Percentiles rank a stretch among this genome's conserved stretches.
Conservation (phyloP, 1,140 invertebrate genomes). For the Homalodisca vitripennis region DNA sequence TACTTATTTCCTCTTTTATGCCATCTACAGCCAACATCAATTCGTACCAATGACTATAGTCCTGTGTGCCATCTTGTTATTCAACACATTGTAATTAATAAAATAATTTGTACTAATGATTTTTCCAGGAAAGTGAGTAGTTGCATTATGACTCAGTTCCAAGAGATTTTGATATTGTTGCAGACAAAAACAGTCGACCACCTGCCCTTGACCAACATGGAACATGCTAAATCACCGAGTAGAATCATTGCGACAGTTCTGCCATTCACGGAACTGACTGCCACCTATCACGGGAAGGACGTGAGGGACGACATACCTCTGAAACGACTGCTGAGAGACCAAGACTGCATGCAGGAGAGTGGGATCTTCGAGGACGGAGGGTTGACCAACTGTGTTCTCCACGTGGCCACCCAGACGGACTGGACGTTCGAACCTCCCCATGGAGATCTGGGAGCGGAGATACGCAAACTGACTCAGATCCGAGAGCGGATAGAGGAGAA, state of each 20-base stretch:
- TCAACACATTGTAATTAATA: too few relatives aligned
- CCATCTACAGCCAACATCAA: too few relatives aligned
- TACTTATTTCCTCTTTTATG: too few relatives aligned
- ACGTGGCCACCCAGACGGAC: slow-evolving; percentile 45
- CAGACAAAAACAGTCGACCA: background rate
- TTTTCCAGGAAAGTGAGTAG: too few relatives aligned
- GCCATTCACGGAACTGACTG: slow-evolving; percentile 38
- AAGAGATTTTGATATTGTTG: too few relatives aligned
- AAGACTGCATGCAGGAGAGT: slow-evolving; percentile 49
- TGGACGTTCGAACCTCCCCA: slow-evolving; percentile 27
- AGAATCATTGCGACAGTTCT: slow-evolving; percentile 42
- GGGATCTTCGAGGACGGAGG: slow-evolving; percentile 49
- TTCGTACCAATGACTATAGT: too few relatives aligned
- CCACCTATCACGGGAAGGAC: slow-evolving; percentile 27
- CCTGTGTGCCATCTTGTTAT: too few relatives aligned
- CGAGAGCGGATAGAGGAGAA: slow-evolving; percentile 45
- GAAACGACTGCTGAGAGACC: slow-evolving; percentile 33
- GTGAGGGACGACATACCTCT: slow-evolving; percentile 22
- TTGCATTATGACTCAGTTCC: too few relatives aligned
- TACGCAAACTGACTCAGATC: slow-evolving; percentile 43
- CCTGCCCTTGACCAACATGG: background rate
- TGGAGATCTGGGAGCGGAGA: slow-evolving; percentile 41
- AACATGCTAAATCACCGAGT: slow-evolving; percentile 31
- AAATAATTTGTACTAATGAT: too few relatives aligned
- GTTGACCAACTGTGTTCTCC: slow-evolving; percentile 35